These are phyloP conservation scores for Carlito syrichta DNA, from an alignment of 2,113 vertebrate genomes.

Conservation along the genomic window DNA sequence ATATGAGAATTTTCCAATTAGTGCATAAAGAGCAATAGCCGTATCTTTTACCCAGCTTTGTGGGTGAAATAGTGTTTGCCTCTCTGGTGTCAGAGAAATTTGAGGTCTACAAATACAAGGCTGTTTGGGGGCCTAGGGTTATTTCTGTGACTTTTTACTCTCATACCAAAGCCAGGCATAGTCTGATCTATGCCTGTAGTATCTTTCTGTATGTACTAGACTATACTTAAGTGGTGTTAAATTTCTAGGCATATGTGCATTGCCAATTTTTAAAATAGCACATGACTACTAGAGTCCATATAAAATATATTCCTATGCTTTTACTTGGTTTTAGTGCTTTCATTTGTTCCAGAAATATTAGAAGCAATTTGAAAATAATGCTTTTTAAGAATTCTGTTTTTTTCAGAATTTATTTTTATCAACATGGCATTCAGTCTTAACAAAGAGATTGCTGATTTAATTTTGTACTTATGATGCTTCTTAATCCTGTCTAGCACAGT, in stretches of 20 bases:
- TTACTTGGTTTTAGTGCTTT: neutral
- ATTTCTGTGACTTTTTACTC: neutral
- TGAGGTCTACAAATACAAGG: neutral
- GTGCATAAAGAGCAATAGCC: neutral
- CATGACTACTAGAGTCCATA: neutral
- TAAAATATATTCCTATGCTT: neutral
- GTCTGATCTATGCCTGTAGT: neutral
- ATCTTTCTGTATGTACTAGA: neutral
- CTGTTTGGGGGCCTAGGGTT: neutral
- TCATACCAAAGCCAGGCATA: neutral
- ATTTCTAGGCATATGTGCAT: neutral
- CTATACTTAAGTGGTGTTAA: neutral
- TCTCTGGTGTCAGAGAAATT: neutral
- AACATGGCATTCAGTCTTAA: neutral
- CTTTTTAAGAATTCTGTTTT: neutral
- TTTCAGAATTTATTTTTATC: neutral
- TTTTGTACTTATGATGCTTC: neutral
- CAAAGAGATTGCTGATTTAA: neutral
- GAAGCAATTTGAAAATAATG: conserved; percentile 8
- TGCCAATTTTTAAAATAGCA: neutral
- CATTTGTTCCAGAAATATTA: conserved; percentile 6
- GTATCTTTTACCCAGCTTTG: neutral
- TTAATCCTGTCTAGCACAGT: neutral
- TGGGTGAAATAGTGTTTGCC: neutral
- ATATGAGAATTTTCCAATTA: neutral